Conservation (phyloP, 1,140 invertebrate genomes). For the Hyposmocoma kahamanoa region DNA sequence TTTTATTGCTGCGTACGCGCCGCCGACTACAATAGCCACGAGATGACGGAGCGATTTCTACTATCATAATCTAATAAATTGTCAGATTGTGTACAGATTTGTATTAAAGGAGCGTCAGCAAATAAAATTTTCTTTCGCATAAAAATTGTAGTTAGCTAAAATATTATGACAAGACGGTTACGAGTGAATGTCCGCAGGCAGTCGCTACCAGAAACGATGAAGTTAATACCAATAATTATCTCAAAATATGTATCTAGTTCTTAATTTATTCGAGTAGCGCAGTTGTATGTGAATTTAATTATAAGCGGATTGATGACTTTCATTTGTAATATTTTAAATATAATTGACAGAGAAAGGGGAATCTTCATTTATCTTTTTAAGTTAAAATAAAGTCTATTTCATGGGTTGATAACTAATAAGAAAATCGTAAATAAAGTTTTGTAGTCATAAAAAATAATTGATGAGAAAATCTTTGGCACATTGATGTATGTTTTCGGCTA, state of each 20-base stretch:
- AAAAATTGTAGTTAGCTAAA: neutral
- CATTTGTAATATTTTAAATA: conserved; percentile 4
- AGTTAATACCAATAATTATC: conserved; percentile 7
- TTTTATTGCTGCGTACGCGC: conserved; percentile 12
- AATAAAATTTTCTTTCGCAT: conserved; percentile 21
- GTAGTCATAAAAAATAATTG: neutral
- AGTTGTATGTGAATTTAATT: conserved; percentile 1
- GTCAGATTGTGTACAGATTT: conserved; percentile 54
- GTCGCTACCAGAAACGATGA: conserved; percentile 23
- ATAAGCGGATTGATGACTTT: neutral
- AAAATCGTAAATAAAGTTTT: too few relatives aligned
- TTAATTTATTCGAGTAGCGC: conserved; percentile 1
- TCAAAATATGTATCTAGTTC: conserved; percentile 3
- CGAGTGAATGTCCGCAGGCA: conserved; percentile 2
- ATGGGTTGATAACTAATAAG: too few relatives aligned
- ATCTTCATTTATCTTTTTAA: neutral
- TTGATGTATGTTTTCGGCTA: neutral
- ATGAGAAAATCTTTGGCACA: neutral
- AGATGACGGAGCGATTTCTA: conserved; percentile 39
- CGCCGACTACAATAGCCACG: conserved; percentile 26
- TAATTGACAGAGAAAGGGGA: conserved; percentile 1
- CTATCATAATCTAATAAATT: conserved; percentile 55
- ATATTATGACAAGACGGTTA: neutral
- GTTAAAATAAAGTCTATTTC: neutral
- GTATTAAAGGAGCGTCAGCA: conserved; percentile 42